These are phyloP conservation scores for Agapostemon virescens DNA, from an alignment of 2,888 invertebrate species.

Conservation along the genomic window DNA sequence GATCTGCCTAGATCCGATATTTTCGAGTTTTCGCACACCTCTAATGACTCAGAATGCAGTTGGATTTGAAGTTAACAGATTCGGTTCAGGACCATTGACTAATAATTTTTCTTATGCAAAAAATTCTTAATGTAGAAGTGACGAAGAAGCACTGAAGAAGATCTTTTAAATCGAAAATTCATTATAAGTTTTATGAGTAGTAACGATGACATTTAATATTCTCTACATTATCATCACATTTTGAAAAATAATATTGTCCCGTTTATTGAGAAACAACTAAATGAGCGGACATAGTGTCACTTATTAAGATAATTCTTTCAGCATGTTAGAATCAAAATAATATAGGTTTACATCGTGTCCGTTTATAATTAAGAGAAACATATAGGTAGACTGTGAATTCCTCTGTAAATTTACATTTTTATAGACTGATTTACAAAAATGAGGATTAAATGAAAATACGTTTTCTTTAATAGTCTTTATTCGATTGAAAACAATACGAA, in stretches of 20 bases:
- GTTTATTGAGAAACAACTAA: slow-evolving; percentile 11
- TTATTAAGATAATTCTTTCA: slow-evolving; percentile 30
- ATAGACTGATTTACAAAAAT: slow-evolving; percentile 5
- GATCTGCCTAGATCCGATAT: not conserved
- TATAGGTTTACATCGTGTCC: slow-evolving; percentile 35
- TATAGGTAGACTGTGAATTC: slow-evolving; percentile 12
- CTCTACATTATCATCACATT: slow-evolving; percentile 28
- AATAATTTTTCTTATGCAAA: slow-evolving; percentile 68
- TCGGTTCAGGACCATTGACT: slow-evolving; percentile 72
- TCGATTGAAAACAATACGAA: not conserved
- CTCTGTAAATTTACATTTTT: slow-evolving; percentile 3
- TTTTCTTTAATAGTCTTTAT: not conserved
- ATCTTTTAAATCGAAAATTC: slow-evolving; percentile 73
- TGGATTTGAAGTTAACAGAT: slow-evolving; percentile 77
- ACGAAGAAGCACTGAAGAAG: slow-evolving; percentile 71
- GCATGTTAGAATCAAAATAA: slow-evolving; percentile 38
- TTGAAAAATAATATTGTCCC: slow-evolving; percentile 19
- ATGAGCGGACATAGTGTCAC: slow-evolving; percentile 41
- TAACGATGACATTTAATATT: slow-evolving; percentile 72
- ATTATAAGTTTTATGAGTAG: slow-evolving; percentile 75
- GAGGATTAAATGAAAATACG: not conserved
- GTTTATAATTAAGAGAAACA: slow-evolving; percentile 28
- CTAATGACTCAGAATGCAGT: slow-evolving; percentile 75
- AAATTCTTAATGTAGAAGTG: slow-evolving; percentile 71
- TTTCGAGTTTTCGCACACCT: not conserved